A percentile compares a stretch with the other conserved stretches of the same genome.
These are phyloP conservation scores for Nematostella vectensis DNA, from an alignment of 92 coral and sea anemone genomes.

Conservation along the genomic window DNA sequence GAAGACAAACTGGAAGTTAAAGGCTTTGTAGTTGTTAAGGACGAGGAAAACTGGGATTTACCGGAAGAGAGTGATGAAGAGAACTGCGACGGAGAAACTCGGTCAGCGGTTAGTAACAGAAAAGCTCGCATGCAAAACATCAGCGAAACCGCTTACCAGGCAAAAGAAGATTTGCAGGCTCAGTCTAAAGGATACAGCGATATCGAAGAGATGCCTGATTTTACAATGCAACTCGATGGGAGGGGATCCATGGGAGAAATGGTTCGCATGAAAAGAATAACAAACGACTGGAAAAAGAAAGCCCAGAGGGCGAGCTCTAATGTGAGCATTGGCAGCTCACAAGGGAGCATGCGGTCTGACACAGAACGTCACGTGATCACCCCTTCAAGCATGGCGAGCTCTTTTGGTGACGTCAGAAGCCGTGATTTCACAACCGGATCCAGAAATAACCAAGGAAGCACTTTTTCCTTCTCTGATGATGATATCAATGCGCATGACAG, in stretches of 20 bases:
- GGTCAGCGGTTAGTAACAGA: background rate
- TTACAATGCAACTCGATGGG: background rate
- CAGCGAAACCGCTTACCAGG: background rate
- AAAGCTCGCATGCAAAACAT: background rate
- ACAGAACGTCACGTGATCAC: constrained; percentile 5
- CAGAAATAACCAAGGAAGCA: constrained; percentile 5
- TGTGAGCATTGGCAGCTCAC: constrained; percentile 5
- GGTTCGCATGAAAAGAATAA: background rate
- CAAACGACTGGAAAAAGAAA: background rate
- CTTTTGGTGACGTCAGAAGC: background rate
- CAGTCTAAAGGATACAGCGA: background rate
- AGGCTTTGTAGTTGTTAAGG: constrained; percentile 4
- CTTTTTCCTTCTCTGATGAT: background rate
- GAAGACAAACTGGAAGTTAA: constrained; percentile 6
- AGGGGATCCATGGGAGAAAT: constrained; percentile 6
- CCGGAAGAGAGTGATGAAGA: constrained; percentile 11
- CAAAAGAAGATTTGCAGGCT: background rate
- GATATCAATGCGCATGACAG: background rate
- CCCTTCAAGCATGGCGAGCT: constrained; percentile 9
- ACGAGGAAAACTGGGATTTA: constrained; percentile 12
- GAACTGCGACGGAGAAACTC: constrained; percentile 1
- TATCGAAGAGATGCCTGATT: background rate
- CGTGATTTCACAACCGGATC: background rate
- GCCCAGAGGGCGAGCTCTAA: background rate
- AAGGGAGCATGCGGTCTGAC: constrained; percentile 2